Evolutionary conservation across 2,797 vertebrate species (phyloP).

Genomic region (Amblyraja radiata): DNA sequence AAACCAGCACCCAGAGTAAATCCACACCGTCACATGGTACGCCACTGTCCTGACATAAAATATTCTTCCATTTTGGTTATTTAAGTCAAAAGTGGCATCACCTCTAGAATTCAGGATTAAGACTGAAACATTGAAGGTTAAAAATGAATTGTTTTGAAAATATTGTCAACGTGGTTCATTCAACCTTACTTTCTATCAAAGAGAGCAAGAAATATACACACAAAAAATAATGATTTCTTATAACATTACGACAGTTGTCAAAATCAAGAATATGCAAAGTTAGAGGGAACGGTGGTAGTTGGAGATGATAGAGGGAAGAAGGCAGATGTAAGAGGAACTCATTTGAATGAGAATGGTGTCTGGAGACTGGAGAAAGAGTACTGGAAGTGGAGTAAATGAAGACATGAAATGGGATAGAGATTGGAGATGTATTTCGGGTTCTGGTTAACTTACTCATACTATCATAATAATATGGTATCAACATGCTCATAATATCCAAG

Average conservation of each 20-base stretch:
- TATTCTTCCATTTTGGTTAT: conserved; percentile 43
- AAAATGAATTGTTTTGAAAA: background rate
- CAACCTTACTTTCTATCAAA: background rate
- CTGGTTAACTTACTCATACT: too few species aligned
- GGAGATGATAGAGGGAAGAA: background rate
- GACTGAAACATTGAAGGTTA: background rate
- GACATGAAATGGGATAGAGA: background rate
- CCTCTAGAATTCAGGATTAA: background rate
- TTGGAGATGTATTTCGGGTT: background rate
- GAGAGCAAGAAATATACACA: background rate
- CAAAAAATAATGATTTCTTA: background rate
- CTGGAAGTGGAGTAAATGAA: background rate
- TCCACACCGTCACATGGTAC: too few species aligned
- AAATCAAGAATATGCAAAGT: background rate
- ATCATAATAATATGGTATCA: too few species aligned
- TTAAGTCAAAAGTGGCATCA: background rate
- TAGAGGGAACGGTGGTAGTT: background rate
- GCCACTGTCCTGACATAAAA: conserved; percentile 39
- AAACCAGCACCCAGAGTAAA: too few species aligned
- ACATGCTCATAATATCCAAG: too few species aligned
- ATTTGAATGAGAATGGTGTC: background rate
- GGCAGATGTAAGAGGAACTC: background rate
- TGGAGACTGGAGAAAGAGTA: background rate
- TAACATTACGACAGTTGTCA: background rate
- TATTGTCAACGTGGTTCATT: background rate